These are phyloP conservation scores for Ariopsis seemanni DNA, from an alignment of 2,113 vertebrate species.

Conservation along the genomic window DNA sequence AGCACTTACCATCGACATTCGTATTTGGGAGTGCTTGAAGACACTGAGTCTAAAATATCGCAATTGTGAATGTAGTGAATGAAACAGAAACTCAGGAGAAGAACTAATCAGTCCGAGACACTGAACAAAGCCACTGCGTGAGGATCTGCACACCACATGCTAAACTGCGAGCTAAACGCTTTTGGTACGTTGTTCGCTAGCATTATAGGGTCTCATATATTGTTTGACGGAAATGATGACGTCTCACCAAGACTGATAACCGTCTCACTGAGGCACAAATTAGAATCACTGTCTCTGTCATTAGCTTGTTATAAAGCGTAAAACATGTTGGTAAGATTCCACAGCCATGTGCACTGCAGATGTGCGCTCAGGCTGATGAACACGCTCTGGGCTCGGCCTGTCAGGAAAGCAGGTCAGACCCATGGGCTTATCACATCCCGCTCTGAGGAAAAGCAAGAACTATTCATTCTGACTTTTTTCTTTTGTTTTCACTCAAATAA, in stretches of 20 bases:
- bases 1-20: not conserved
- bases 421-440: not conserved
- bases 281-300: not conserved
- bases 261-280: not conserved
- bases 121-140: not conserved
- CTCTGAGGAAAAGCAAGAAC: not conserved
- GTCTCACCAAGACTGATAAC: too few relatives aligned
- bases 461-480: not conserved
- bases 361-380: constrained; percentile 55
- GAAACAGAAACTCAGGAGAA: not conserved
- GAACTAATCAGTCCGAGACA: not conserved
- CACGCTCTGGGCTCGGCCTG: not conserved
- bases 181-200: not conserved
- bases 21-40: not conserved
- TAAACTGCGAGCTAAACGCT: not conserved
- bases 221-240: not conserved
- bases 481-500: not conserved
- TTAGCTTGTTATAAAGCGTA: constrained; percentile 33
- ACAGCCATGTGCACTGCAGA: constrained; percentile 70
- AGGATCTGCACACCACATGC: not conserved
- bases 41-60: not conserved
- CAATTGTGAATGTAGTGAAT: not conserved
- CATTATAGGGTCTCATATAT: not conserved
- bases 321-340: constrained; percentile 55
- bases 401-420: not conserved